phyloP scores from a whole-genome alignment of 2,797 vertebrate genomes.

The Coreius guichenoti region DNA sequence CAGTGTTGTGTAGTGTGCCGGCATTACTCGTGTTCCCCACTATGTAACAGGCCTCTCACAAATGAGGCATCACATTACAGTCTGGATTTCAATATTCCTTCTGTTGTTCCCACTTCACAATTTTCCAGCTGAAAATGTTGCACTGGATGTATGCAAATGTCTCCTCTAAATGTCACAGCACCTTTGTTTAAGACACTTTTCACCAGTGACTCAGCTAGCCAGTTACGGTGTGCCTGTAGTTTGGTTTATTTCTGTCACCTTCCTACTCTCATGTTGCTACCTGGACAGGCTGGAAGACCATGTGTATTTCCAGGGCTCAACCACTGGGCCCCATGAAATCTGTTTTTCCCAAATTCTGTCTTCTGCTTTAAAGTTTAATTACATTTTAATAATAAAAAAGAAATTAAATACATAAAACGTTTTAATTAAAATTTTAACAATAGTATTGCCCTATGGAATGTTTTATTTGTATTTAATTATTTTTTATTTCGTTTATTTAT shows the following conservation, averaged over 20 bases:
- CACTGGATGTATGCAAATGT: conserved; percentile 18
- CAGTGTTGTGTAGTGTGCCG: conserved; percentile 35
- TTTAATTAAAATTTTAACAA: not conserved
- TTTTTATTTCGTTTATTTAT: not conserved
- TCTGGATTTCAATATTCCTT: conserved; percentile 37
- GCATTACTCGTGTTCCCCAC: conserved; percentile 19
- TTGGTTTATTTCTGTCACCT: conserved; percentile 10
- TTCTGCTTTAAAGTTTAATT: not conserved
- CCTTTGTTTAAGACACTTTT: conserved; percentile 33
- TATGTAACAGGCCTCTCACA: conserved; percentile 32
- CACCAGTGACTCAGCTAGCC: conserved; percentile 11
- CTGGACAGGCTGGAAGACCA: not conserved
- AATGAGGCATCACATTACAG: conserved; percentile 40
- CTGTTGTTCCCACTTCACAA: conserved; percentile 22
- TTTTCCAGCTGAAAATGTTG: conserved; percentile 35
- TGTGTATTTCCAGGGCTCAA: not conserved
- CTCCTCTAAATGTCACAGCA: conserved; percentile 41
- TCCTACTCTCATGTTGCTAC: conserved; percentile 9
- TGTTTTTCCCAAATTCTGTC: not conserved
- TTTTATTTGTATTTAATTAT: not conserved
- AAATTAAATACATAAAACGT: not conserved
- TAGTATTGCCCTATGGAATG: not conserved
- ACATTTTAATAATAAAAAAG: not conserved
- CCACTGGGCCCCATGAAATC: not conserved
- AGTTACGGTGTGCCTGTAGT: conserved; percentile 15